Evolutionary conservation across 2,888 invertebrate species (phyloP).

Genomic region (Hesperia comma): DNA sequence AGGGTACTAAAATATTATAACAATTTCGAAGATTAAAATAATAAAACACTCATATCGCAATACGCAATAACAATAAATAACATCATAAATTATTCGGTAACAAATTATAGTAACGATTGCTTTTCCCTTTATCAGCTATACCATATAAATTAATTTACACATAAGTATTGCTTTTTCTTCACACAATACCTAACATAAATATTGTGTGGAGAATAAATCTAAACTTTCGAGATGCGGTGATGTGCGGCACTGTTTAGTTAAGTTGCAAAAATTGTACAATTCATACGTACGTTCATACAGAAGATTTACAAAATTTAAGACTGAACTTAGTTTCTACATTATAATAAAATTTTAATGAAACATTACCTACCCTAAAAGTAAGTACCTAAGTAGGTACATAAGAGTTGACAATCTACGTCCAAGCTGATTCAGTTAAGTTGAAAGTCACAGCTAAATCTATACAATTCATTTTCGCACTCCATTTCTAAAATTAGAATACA

Average conservation of each 20-base stretch:
- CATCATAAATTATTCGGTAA: constrained; percentile 32
- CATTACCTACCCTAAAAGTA: too few species aligned
- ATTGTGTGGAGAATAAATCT: background rate
- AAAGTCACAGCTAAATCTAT: too few species aligned
- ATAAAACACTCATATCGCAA: constrained; percentile 37
- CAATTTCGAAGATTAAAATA: constrained; percentile 40
- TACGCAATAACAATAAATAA: constrained; percentile 31
- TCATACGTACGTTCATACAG: too few species aligned
- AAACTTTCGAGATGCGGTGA: background rate
- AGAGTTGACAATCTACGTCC: too few species aligned
- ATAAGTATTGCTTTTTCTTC: background rate
- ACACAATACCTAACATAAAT: background rate
- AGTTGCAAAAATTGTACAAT: background rate
- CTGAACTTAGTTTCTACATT: background rate
- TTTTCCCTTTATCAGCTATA: constrained; percentile 13
- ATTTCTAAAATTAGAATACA: too few species aligned
- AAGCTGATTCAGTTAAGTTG: too few species aligned
- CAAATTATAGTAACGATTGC: constrained; percentile 30
- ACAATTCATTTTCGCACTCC: too few species aligned
- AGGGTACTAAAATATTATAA: constrained; percentile 39
- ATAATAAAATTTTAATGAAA: constrained; percentile 36
- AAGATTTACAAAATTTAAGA: background rate
- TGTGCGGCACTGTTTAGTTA: background rate
- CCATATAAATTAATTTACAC: background rate
- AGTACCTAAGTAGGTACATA: too few species aligned